These are phyloP conservation scores for Leistus spinibarbis DNA, from an alignment of 2,888 invertebrate species.

Conservation along the genomic window DNA sequence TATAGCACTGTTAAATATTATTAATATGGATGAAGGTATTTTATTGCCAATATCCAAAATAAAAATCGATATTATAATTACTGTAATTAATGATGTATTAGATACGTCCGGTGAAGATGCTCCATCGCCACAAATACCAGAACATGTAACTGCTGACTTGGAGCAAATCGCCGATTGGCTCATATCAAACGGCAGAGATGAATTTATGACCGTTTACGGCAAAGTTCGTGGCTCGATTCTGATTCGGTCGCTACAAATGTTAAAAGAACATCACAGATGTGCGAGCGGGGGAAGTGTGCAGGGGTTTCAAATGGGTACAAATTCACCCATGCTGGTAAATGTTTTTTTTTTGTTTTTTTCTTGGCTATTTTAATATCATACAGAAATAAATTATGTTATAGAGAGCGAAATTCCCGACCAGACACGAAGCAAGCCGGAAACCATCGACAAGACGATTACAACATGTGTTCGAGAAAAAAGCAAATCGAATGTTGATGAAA, in stretches of 20 bases:
- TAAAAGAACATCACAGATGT: conserved; percentile 80
- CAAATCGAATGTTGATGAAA: conserved; percentile 80
- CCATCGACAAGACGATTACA: conserved; percentile 83
- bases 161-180: conserved; percentile 86
- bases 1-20: conserved; percentile 84
- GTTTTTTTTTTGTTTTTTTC: conserved; percentile 21
- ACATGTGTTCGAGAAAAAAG: conserved; percentile 83
- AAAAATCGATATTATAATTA: neutral
- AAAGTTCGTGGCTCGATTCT: conserved; percentile 78
- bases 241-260: conserved; percentile 72
- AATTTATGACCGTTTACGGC: conserved; percentile 77
- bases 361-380: neutral
- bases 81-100: conserved; percentile 30
- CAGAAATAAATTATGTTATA: conserved; percentile 51
- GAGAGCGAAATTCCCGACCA: conserved; percentile 72
- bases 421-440: conserved; percentile 77
- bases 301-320: conserved; percentile 52
- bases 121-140: conserved; percentile 71
- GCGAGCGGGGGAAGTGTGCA: conserved; percentile 79
- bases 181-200: conserved; percentile 73
- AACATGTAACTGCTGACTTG: conserved; percentile 72
- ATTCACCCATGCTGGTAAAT: conserved; percentile 67
- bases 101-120: conserved; percentile 60
- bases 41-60: neutral
- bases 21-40: conserved; percentile 83